Conservation (phyloP, 2,888 invertebrate species). For the Epsilonema sp. region DNA sequence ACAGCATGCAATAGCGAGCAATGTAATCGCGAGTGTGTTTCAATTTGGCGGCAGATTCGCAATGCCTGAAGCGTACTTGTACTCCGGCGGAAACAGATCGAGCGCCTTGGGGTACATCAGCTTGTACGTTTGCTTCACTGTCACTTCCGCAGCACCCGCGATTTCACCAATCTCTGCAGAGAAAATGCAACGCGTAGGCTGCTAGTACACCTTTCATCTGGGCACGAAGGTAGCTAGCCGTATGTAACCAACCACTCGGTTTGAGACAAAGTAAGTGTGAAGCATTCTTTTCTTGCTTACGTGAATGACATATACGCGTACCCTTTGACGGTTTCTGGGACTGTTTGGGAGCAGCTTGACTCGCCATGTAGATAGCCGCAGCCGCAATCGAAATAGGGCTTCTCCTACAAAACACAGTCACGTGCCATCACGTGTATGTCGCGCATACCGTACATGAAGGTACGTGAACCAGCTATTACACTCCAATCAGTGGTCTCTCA, state of each 20-base stretch:
- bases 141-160: conserved; percentile 93
- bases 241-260: no score
- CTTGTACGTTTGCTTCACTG: conserved; percentile 88
- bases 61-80: conserved; percentile 75
- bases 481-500: conserved; percentile 1
- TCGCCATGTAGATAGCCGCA: conserved; percentile 98
- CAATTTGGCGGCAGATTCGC: conserved; percentile 51
- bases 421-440: background rate
- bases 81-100: conserved; percentile 78
- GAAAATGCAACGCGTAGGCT: no score
- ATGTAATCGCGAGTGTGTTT: no score
- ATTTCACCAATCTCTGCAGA: conserved; percentile 75
- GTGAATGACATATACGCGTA: no score
- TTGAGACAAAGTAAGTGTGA: no score
- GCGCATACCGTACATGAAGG: background rate
- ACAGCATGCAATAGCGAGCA: no score
- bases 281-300: no score
- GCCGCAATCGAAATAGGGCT: conserved; percentile 97
- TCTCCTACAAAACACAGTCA: conserved; percentile 36
- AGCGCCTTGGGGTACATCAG: conserved; percentile 81
- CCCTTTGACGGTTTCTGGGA: no score
- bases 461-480: background rate
- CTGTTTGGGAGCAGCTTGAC: no score
- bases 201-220: no score
- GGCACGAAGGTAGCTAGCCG: no score